A percentile compares a stretch with the other conserved stretches of the same genome.
phyloP scores from a whole-genome alignment of 2,113 vertebrate species.

The Onychostoma macrolepis region DNA sequence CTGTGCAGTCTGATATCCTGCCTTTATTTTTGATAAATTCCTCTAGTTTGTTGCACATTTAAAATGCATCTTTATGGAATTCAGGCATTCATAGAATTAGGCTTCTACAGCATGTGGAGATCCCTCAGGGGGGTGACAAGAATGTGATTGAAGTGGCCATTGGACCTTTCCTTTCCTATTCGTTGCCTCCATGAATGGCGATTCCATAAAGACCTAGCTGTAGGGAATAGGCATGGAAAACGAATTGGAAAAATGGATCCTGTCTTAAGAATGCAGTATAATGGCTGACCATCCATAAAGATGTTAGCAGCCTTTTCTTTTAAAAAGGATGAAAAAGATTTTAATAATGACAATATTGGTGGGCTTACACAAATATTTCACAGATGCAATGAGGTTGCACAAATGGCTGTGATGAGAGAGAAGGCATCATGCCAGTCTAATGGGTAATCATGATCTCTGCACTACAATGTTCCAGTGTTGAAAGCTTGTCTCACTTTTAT shows the following conservation, averaged over 20 bases:
- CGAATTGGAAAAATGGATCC: conserved; percentile 57
- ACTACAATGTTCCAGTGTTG: not conserved
- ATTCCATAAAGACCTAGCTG: conserved; percentile 54
- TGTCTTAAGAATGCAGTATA: conserved; percentile 60
- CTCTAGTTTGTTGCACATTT: not conserved
- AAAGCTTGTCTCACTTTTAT: not conserved
- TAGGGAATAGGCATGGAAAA: conserved; percentile 61
- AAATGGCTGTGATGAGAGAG: not conserved
- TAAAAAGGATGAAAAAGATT: not conserved
- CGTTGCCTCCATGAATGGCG: conserved; percentile 45
- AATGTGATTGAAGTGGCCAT: conserved; percentile 23
- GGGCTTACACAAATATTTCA: conserved; percentile 13
- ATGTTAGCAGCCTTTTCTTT: conserved; percentile 18
- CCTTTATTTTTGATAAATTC: not conserved
- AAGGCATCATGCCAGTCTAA: not conserved
- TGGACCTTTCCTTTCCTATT: conserved; percentile 42
- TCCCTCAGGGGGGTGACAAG: conserved; percentile 14
- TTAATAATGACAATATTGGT: not conserved
- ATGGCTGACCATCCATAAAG: conserved; percentile 66
- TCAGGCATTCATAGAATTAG: not conserved
- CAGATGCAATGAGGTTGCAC: not conserved
- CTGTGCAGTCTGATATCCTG: not conserved
- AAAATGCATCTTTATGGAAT: not conserved
- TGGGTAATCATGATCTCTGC: not conserved
- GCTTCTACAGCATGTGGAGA: not conserved